phyloP scores from a whole-genome alignment of 2,797 vertebrate species.

The Sebastolobus alascanus region DNA sequence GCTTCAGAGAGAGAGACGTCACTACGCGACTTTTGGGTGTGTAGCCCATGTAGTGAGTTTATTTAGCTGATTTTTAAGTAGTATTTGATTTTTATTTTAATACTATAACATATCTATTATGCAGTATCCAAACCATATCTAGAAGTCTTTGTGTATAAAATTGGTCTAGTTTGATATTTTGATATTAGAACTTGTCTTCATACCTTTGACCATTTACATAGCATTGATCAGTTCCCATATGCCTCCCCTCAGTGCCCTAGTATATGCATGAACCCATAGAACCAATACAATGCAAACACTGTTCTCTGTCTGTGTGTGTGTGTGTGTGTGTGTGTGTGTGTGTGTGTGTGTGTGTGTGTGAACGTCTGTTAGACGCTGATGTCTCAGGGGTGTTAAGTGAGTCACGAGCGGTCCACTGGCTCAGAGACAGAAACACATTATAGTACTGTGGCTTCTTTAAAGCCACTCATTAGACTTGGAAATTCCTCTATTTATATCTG shows the following conservation, averaged over 20 bases:
- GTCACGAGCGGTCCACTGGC: slow-evolving; percentile 18
- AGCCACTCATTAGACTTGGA: background rate
- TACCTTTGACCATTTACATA: background rate
- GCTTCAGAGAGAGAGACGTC: too few species aligned
- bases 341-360: background rate
- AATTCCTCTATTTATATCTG: slow-evolving; percentile 2
- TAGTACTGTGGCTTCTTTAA: background rate
- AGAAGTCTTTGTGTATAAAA: background rate
- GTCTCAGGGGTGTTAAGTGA: slow-evolving; percentile 38
- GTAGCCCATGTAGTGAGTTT: background rate
- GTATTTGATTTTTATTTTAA: background rate
- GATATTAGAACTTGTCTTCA: background rate
- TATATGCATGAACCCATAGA: slow-evolving; percentile 6
- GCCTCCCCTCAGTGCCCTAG: background rate
- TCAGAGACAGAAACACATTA: slow-evolving; percentile 25
- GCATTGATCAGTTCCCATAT: background rate
- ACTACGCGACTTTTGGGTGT: too few species aligned
- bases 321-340: too few species aligned
- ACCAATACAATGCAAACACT: slow-evolving; percentile 43
- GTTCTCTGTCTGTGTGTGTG: slow-evolving; percentile 13
- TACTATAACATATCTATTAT: background rate
- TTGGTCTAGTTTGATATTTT: background rate
- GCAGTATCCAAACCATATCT: background rate
- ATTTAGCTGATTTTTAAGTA: background rate
- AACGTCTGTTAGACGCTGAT: background rate